These are phyloP conservation scores for Ormyrus nitidulus DNA, from an alignment of 2,888 invertebrate genomes.

Conservation along the genomic window DNA sequence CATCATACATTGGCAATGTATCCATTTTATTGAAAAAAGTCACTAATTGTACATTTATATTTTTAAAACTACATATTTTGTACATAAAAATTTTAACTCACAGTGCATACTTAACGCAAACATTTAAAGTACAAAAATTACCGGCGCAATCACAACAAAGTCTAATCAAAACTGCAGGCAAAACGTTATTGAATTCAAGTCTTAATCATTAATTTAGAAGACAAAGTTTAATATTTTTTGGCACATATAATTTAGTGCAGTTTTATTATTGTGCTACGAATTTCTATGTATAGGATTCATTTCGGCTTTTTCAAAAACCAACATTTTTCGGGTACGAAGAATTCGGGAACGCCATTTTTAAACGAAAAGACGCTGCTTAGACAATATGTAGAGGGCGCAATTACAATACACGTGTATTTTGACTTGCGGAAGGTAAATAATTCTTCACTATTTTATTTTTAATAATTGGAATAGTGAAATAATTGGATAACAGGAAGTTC, in stretches of 20 bases:
- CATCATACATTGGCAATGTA: slow-evolving; percentile 62
- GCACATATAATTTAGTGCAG: too few species aligned
- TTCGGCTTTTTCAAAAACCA: too few species aligned
- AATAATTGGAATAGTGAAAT: too few species aligned
- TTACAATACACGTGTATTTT: neutral
- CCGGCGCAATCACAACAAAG: slow-evolving; percentile 17
- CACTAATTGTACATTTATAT: neutral
- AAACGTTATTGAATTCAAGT: neutral
- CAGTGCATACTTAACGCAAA: slow-evolving; percentile 7
- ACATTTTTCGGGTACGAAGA: neutral
- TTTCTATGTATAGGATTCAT: too few species aligned
- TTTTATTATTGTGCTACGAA: too few species aligned
- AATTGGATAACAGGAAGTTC: too few species aligned
- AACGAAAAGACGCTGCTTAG: neutral
- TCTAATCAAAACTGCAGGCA: slow-evolving; percentile 20
- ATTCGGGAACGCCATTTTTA: slow-evolving; percentile 50
- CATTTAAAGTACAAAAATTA: neutral
- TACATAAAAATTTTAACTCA: slow-evolving; percentile 15
- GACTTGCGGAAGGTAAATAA: too few species aligned
- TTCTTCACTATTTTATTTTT: too few species aligned
- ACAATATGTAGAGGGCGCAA: neutral
- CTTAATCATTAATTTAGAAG: too few species aligned
- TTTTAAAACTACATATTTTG: slow-evolving; percentile 27
- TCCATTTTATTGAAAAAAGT: slow-evolving; percentile 56
- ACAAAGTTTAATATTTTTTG: too few species aligned